These are phyloP conservation scores for Procavia capensis DNA, from an alignment of 2,113 vertebrate species.

Conservation along the genomic window DNA sequence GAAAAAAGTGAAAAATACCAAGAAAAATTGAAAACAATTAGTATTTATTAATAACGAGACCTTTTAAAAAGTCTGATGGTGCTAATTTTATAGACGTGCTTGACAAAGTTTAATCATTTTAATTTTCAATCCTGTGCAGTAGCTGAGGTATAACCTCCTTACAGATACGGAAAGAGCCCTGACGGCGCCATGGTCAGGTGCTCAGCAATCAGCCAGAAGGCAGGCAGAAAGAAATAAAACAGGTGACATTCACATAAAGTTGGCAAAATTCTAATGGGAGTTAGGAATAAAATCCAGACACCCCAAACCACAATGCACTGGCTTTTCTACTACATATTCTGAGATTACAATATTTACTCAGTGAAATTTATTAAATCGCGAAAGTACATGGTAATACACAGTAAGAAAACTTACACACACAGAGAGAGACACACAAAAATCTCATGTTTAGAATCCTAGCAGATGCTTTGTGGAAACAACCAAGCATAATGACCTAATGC, in stretches of 20 bases:
- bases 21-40: neutral
- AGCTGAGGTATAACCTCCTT: neutral
- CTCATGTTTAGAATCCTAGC: neutral
- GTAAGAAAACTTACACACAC: constrained; percentile 6
- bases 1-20: neutral
- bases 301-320: neutral
- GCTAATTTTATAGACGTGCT: neutral
- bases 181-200: neutral
- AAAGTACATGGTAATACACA: neutral
- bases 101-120: constrained; percentile 35
- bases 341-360: neutral
- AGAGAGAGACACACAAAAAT: no score
- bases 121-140: neutral
- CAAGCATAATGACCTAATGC: neutral
- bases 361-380: neutral
- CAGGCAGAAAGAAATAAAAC: neutral
- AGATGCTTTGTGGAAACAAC: neutral
- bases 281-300: constrained; percentile 36
- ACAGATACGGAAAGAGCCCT: neutral
- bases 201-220: neutral
- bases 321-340: neutral
- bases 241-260: constrained; percentile 13
- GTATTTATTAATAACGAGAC: constrained; percentile 19
- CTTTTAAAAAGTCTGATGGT: neutral
- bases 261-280: neutral